These are phyloP conservation scores for Agrochola lota DNA, from an alignment of 2,888 invertebrate genomes.

Conservation along the genomic window DNA sequence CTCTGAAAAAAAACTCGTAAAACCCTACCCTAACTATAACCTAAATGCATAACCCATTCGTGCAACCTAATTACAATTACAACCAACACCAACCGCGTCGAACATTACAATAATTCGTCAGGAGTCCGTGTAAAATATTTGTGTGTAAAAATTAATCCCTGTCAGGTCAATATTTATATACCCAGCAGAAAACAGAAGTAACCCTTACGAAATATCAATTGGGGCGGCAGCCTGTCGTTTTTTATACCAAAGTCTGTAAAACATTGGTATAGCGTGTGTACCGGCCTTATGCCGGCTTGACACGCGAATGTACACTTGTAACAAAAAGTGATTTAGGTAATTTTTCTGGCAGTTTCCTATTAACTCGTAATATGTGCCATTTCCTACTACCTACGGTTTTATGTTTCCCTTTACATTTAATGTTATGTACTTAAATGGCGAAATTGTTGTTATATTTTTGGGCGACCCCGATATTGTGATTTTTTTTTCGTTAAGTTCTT, in stretches of 20 bases:
- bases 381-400: constrained; percentile 66
- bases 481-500: constrained; percentile 39
- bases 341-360: constrained; percentile 74
- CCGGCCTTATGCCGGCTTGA: constrained; percentile 81
- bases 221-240: constrained; percentile 81
- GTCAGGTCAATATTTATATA: constrained; percentile 71
- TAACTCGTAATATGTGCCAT: constrained; percentile 72
- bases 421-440: constrained; percentile 68
- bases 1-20: too few relatives aligned
- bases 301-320: constrained; percentile 84
- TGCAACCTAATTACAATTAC: neutral
- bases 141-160: constrained; percentile 63
- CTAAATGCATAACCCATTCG: neutral
- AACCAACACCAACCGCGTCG: constrained; percentile 18
- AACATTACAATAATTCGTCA: constrained; percentile 50
- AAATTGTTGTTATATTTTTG: constrained; percentile 63
- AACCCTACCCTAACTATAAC: neutral
- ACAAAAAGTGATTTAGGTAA: constrained; percentile 80
- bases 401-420: constrained; percentile 73
- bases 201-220: constrained; percentile 88
- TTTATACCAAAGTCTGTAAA: constrained; percentile 86
- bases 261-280: constrained; percentile 86
- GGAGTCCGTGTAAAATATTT: constrained; percentile 68
- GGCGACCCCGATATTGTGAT: constrained; percentile 47
- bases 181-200: constrained; percentile 82